phyloP scores from a whole-genome alignment of 2,797 vertebrate species.

The Pogoniulus pusillus region DNA sequence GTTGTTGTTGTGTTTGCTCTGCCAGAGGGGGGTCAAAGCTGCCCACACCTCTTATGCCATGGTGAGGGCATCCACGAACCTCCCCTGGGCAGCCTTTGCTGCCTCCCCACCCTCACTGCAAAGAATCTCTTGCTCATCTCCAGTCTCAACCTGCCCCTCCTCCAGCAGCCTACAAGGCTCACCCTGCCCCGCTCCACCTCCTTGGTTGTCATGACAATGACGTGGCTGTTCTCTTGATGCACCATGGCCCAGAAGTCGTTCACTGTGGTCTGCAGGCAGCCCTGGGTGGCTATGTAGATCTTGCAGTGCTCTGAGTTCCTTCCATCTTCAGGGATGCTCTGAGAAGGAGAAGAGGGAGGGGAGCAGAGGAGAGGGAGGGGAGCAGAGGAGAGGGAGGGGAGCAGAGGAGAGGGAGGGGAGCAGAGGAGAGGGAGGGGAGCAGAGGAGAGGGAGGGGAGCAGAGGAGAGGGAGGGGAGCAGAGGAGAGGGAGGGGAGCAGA shows the following conservation, averaged over 20 bases:
- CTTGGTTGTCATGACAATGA: conserved; percentile 91
- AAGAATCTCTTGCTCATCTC: too few relatives aligned
- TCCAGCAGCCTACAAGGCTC: neutral
- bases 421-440: too few relatives aligned
- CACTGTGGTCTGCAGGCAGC: conserved; percentile 86
- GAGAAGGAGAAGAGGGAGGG: neutral
- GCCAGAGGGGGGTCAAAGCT: neutral
- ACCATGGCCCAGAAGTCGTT: conserved; percentile 91
- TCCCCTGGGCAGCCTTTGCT: too few relatives aligned
- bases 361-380: neutral
- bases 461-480: too few relatives aligned
- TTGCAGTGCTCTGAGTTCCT: conserved; percentile 81
- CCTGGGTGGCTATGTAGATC: conserved; percentile 88
- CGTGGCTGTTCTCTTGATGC: conserved; percentile 86
- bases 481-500: too few relatives aligned
- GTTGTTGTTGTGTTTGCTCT: neutral
- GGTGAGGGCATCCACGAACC: too few relatives aligned
- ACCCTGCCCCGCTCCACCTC: conserved; percentile 88
- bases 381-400: neutral
- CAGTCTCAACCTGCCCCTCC: too few relatives aligned
- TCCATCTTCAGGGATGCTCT: conserved; percentile 84
- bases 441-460: too few relatives aligned
- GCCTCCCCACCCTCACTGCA: too few relatives aligned
- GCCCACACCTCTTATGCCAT: too few relatives aligned
- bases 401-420: too few relatives aligned